These are phyloP conservation scores for Sinocyclocheilus grahami DNA, from an alignment of 2,113 vertebrate genomes.

Conservation along the genomic window DNA sequence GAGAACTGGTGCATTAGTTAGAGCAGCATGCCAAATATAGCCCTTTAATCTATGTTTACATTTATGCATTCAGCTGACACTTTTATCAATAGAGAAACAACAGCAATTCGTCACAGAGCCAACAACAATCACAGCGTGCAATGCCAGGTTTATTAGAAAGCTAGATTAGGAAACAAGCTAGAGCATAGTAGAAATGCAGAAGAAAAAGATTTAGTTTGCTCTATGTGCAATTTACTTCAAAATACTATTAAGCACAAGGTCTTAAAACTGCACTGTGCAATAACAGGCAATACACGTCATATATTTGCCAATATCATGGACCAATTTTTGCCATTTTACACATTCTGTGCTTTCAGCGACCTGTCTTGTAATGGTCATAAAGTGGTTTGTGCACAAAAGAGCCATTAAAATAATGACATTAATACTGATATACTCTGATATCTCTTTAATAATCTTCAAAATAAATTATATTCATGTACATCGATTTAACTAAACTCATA, in stretches of 20 bases:
- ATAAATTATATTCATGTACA: slow-evolving; percentile 57
- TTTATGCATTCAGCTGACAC: background rate
- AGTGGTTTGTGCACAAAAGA: background rate
- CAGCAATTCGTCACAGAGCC: background rate
- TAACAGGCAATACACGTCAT: background rate
- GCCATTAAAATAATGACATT: slow-evolving; percentile 26
- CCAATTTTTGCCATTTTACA: background rate
- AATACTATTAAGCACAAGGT: background rate
- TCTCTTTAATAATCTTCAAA: slow-evolving; percentile 47
- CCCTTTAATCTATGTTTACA: background rate
- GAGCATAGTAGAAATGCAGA: background rate
- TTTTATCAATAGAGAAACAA: background rate
- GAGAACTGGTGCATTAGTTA: background rate
- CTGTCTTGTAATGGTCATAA: background rate
- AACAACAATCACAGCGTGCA: background rate
- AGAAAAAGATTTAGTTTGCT: background rate
- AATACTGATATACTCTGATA: slow-evolving; percentile 32
- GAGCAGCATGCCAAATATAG: background rate
- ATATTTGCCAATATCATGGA: too few relatives aligned
- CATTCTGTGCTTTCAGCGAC: background rate
- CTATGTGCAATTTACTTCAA: background rate
- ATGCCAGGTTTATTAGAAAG: background rate
- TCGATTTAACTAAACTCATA: slow-evolving; percentile 49
- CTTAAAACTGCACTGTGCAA: background rate
- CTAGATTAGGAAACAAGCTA: background rate